Percentiles rank a stretch among this genome's conserved stretches.
Evolutionary conservation across 2,797 vertebrate genomes (phyloP).

Genomic region (Dipus sagitta): DNA sequence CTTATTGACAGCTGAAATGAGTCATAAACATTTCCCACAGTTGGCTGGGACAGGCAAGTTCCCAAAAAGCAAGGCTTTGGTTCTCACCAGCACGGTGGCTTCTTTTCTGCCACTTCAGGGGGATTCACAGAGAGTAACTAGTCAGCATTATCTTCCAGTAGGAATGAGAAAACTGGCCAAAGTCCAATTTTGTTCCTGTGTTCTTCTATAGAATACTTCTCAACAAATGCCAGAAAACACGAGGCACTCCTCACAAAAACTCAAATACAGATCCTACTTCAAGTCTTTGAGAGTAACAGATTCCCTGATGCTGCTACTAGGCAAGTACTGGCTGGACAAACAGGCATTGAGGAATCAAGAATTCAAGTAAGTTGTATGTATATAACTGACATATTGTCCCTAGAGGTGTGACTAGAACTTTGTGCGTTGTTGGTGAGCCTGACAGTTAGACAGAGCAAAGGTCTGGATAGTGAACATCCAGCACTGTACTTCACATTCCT

Average conservation of each 20-base stretch:
- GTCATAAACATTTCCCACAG: not conserved
- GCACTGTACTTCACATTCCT: not conserved
- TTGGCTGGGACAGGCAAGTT: not conserved
- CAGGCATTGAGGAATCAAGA: not conserved
- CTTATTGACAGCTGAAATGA: not conserved
- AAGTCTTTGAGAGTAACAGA: not conserved
- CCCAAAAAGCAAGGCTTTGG: not conserved
- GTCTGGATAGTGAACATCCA: not conserved
- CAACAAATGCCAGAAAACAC: not conserved
- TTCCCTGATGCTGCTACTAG: not conserved
- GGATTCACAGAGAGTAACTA: not conserved
- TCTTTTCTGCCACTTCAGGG: not conserved
- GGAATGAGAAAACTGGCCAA: constrained; percentile 7
- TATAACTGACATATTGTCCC: not conserved
- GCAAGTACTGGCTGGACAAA: not conserved
- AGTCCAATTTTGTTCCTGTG: not conserved
- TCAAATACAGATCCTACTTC: not conserved
- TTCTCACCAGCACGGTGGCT: not conserved
- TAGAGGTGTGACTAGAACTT: not conserved
- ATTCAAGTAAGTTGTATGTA: constrained; percentile 37
- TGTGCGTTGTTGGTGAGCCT: not conserved
- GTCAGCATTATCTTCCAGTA: not conserved
- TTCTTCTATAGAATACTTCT: constrained; percentile 38
- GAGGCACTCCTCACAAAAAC: not conserved
- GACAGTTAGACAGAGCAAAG: not conserved